Percentiles rank a stretch among this genome's conserved stretches.
These are phyloP conservation scores for Zaprionus bogoriensis DNA, from an alignment of 2,888 invertebrate species.

Conservation along the genomic window DNA sequence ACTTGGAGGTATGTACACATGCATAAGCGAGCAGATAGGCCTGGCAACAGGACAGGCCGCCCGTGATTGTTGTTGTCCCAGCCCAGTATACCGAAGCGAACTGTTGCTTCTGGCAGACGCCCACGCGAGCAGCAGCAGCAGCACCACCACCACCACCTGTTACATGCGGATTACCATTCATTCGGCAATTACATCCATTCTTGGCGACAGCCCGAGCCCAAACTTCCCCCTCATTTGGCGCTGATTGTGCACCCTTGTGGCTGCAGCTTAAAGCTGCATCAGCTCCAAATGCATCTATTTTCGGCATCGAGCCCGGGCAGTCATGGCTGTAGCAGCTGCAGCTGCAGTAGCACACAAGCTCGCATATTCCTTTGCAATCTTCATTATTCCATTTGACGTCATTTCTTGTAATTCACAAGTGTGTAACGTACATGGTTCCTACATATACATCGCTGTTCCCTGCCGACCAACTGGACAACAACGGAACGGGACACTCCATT, in stretches of 20 bases:
- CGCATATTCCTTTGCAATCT: slow-evolving; percentile 2
- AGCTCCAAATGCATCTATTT: slow-evolving; percentile 42
- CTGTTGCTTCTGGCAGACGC: slow-evolving; percentile 40
- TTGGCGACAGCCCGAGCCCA: background rate
- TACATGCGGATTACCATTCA: slow-evolving; percentile 32
- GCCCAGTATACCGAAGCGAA: slow-evolving; percentile 37
- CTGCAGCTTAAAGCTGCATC: slow-evolving; percentile 29
- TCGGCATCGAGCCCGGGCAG: slow-evolving; percentile 25
- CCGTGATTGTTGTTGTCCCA: slow-evolving; percentile 17
- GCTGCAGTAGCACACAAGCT: background rate
- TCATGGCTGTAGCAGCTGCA: background rate
- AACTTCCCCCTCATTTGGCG: too few relatives aligned
- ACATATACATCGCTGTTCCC: too few relatives aligned
- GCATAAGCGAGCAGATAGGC: slow-evolving; percentile 13
- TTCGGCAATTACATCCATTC: slow-evolving; percentile 50
- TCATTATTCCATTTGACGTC: slow-evolving; percentile 47
- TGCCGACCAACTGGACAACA: too few relatives aligned
- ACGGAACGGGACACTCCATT: too few relatives aligned
- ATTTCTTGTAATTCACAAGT: too few relatives aligned
- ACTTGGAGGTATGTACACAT: background rate
- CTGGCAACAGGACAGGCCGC: slow-evolving; percentile 28
- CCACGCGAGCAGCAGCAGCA: background rate
- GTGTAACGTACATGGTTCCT: too few relatives aligned
- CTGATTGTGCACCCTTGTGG: too few relatives aligned
- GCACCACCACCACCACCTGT: slow-evolving; percentile 38